Conservation (phyloP, 2,888 invertebrate species). For the Drosophila multiciliata region DNA sequence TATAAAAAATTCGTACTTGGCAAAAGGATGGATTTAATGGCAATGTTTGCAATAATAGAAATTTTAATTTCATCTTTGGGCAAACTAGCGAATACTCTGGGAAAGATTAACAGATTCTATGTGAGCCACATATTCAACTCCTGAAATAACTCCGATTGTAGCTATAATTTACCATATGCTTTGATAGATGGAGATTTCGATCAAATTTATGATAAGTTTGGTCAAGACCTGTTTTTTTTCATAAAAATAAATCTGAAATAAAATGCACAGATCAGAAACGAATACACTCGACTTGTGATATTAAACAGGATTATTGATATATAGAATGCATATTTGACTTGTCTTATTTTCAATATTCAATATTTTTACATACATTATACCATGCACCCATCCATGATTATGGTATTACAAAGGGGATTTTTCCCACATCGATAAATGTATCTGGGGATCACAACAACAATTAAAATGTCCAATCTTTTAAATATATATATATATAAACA, state of each 20-base stretch:
- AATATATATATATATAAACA: background rate
- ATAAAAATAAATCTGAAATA: background rate
- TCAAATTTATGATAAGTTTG: background rate
- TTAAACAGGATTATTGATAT: background rate
- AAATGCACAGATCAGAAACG: background rate
- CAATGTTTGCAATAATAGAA: background rate
- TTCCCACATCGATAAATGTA: background rate
- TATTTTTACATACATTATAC: background rate
- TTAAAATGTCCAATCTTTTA: background rate
- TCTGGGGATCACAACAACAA: background rate
- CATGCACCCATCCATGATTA: background rate
- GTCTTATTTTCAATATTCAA: background rate
- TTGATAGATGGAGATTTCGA: background rate
- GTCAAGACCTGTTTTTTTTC: background rate
- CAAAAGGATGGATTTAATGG: conserved; percentile 4
- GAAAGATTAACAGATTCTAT: background rate
- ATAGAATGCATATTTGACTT: background rate
- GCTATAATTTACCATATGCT: background rate
- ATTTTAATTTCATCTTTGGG: background rate
- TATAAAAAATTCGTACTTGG: background rate
- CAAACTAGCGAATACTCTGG: background rate
- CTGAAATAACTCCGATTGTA: background rate
- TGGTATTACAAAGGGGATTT: background rate
- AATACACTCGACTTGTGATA: background rate
- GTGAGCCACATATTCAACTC: background rate